phyloP scores from a whole-genome alignment of 2,113 vertebrate genomes.

The Sinocyclocheilus maitianheensis region DNA sequence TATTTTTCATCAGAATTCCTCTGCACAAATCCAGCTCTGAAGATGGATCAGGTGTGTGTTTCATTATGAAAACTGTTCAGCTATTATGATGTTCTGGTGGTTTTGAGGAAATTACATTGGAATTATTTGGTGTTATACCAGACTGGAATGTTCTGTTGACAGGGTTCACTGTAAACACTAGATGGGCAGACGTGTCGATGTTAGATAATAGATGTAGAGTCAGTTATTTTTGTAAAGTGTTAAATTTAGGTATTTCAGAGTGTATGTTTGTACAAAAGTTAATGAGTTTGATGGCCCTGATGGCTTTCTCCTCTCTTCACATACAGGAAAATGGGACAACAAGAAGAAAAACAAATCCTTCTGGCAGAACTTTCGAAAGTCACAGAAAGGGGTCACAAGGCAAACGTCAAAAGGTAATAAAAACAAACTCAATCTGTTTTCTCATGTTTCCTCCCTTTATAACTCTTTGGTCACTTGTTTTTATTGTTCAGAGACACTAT shows the following conservation, averaged over 20 bases:
- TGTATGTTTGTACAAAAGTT: constrained; percentile 3
- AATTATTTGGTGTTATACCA: not conserved
- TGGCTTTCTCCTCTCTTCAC: not conserved
- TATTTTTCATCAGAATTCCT: constrained; percentile 77
- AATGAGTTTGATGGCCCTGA: not conserved
- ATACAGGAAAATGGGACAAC: constrained; percentile 90
- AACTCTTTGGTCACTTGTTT: not conserved
- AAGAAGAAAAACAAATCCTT: constrained; percentile 99
- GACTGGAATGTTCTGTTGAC: not conserved
- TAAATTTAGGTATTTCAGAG: not conserved
- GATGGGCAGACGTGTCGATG: not conserved
- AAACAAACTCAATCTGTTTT: not conserved
- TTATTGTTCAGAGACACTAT: not conserved
- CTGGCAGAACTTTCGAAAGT: constrained; percentile 97
- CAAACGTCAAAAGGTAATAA: constrained; percentile 92
- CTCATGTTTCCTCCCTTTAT: too few relatives aligned
- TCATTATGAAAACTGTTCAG: not conserved
- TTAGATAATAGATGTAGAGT: not conserved
- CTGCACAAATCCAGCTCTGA: constrained; percentile 96
- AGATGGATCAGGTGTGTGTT: constrained; percentile 82
- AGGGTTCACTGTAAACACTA: not conserved
- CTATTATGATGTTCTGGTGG: not conserved
- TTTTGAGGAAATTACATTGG: not conserved
- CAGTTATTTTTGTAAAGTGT: not conserved
- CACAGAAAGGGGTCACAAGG: constrained; percentile 87